Evolutionary conservation across 2,797 vertebrate species (phyloP).

Genomic region (Iguana delicatissima): DNA sequence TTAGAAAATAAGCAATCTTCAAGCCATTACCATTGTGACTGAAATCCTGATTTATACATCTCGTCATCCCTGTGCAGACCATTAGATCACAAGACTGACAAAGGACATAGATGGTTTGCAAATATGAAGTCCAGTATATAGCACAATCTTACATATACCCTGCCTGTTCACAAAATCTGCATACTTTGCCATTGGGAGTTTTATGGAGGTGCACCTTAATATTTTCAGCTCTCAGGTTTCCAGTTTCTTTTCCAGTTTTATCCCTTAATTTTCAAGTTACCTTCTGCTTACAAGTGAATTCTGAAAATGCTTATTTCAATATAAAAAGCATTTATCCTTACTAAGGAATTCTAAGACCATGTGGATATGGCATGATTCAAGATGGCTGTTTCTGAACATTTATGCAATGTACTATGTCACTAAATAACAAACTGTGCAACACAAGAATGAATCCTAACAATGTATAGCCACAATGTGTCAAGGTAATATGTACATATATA

Average conservation of each 20-base stretch:
- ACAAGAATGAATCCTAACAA: neutral
- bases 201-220: neutral
- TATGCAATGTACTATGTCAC: neutral
- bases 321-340: neutral
- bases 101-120: neutral
- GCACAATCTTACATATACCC: neutral
- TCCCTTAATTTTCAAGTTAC: neutral
- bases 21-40: neutral
- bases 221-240: neutral
- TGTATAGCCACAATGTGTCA: neutral
- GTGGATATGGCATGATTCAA: neutral
- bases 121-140: neutral
- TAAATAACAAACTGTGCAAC: neutral
- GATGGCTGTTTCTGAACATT: neutral
- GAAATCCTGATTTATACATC: neutral
- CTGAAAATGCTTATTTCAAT: neutral
- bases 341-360: neutral
- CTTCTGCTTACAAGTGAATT: neutral
- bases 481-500: neutral
- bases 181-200: neutral
- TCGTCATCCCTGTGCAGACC: neutral
- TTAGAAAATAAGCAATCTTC: neutral
- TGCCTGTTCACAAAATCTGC: neutral
- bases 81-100: neutral
- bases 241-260: neutral